phyloP scores from a whole-genome alignment of 2,888 invertebrate species.

The Pristionchus fissidentatus region DNA sequence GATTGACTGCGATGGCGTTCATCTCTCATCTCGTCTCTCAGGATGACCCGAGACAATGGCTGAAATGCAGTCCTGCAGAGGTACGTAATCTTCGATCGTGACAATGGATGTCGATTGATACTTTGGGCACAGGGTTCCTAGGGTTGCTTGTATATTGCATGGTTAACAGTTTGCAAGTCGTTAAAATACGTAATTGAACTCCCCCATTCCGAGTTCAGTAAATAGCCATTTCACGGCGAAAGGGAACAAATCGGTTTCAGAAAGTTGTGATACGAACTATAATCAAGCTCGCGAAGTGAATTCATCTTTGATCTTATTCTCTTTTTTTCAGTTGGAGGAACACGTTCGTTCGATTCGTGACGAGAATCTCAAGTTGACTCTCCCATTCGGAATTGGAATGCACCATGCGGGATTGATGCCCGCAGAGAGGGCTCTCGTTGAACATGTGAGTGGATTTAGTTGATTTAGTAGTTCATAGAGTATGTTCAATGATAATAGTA shows the following conservation, averaged over 20 bases:
- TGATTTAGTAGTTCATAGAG: neutral
- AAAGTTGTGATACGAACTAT: no score
- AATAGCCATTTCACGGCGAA: no score
- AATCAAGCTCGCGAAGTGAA: no score
- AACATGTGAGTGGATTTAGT: constrained; percentile 86
- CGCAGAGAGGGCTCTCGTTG: constrained; percentile 89
- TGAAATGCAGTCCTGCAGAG: constrained; percentile 82
- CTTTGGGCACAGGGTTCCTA: no score
- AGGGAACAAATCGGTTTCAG: no score
- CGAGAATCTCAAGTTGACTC: constrained; percentile 89
- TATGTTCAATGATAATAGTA: neutral
- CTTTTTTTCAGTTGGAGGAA: constrained; percentile 82
- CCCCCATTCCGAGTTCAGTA: no score
- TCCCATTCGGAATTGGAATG: constrained; percentile 97
- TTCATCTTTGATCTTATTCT: no score
- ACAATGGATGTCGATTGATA: no score
- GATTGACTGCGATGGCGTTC: constrained; percentile 94
- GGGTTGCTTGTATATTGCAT: no score
- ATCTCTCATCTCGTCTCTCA: constrained; percentile 90
- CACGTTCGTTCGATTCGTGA: constrained; percentile 81
- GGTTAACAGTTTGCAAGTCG: no score
- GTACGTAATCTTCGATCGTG: neutral
- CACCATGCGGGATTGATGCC: constrained; percentile 98
- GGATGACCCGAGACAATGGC: constrained; percentile 93
- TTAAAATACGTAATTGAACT: no score